Evolutionary conservation across 2,113 vertebrate genomes (phyloP).

Genomic region (Erythrocercus mccallii): DNA sequence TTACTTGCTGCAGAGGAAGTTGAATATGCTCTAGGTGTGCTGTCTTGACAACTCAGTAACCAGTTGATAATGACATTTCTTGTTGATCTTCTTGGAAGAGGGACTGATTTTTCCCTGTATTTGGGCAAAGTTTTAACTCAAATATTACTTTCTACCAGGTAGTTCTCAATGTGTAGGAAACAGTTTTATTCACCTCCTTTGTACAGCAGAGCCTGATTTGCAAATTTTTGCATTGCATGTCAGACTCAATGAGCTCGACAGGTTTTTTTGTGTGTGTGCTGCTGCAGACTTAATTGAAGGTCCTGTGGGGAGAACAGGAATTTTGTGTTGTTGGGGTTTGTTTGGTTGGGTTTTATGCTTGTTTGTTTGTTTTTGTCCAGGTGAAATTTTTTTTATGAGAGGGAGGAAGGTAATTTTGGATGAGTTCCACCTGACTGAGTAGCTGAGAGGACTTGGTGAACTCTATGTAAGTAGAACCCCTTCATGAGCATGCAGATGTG

Average conservation of each 20-base stretch:
- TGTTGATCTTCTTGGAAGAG: not conserved
- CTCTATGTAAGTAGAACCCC: not conserved
- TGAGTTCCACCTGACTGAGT: not conserved
- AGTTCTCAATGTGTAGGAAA: not conserved
- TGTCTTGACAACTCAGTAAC: not conserved
- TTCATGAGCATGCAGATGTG: not conserved
- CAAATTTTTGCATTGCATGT: not conserved
- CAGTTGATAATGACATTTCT: not conserved
- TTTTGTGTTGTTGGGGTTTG: not conserved
- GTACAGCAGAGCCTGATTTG: not conserved
- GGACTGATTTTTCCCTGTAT: not conserved
- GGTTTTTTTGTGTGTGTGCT: not conserved
- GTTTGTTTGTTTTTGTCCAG: not conserved
- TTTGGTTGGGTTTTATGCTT: not conserved
- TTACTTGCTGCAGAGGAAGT: not conserved
- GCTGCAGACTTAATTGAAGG: not conserved
- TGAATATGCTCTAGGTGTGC: not conserved
- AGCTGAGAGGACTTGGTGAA: not conserved
- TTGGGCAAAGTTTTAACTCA: not conserved
- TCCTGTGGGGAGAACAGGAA: not conserved
- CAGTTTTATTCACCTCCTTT: not conserved
- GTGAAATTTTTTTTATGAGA: not conserved
- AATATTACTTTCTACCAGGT: not conserved
- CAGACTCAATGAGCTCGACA: rapidly evolving
- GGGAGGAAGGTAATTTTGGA: not conserved